Conservation (phyloP, 2,113 vertebrate species). For the Corythaixoides concolor region DNA sequence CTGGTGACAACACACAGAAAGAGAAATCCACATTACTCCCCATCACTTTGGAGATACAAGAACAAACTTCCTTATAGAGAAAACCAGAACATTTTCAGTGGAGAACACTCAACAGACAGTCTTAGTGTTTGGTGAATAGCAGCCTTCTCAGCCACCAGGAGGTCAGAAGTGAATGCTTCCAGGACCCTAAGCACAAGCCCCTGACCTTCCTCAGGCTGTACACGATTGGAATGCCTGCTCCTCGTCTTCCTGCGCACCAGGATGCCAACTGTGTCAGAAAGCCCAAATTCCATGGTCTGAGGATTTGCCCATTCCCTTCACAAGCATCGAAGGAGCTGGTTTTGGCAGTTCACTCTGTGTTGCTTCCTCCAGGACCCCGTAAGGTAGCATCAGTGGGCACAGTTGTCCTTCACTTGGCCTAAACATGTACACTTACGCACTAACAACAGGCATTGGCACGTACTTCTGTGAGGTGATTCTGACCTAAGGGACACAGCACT, state of each 20-base stretch:
- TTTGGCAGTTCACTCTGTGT: background rate
- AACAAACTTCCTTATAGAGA: background rate
- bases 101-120: background rate
- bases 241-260: background rate
- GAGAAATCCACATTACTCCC: background rate
- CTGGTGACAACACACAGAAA: conserved; percentile 27
- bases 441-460: background rate
- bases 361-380: background rate
- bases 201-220: background rate
- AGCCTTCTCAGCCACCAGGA: background rate
- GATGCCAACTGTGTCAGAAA: background rate
- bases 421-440: background rate
- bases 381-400: background rate
- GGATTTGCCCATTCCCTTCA: background rate
- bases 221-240: background rate
- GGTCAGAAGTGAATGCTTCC: background rate
- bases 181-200: background rate
- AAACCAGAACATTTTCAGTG: background rate
- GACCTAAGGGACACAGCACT: background rate
- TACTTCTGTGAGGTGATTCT: background rate
- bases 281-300: background rate
- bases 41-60: background rate
- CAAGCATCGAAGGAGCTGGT: background rate
- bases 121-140: background rate
- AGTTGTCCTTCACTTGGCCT: background rate